Base-by-base conservation (phyloP, 2,888 invertebrate genomes). In the Melanotus villosus region DNA sequence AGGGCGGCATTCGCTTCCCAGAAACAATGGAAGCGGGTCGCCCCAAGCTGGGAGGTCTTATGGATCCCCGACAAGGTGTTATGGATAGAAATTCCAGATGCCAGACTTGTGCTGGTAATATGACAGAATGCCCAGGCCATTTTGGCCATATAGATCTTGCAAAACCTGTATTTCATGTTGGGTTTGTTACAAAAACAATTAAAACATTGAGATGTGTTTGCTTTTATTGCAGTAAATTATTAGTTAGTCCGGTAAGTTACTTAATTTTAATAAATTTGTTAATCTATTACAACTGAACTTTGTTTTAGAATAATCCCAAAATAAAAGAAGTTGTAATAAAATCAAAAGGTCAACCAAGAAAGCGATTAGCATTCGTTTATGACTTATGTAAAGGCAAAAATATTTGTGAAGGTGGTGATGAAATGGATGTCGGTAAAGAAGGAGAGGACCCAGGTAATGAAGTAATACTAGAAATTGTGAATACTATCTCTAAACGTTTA, bases 21-120 rank as follows among this genome's bases (percentile, higher is more conserved):
- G 99, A 99, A 87, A 97, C 98, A 0, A 96, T 98, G 93, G 99
- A 99, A 87, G 98, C 98, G 56, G 99, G 99, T 18, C 91, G 98
- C 47, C 99, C 99, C 0, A 99, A 99, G 84, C 85, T 98, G 70
- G 98, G 98, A 0, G 99, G 99, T 26, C 91, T 99, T 73, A 99
- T 99, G 99, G 99, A 99, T 85, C 99, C 99, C 0, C 89, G 99
- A 63, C 99, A 99, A 87, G 99, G 99, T 78, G 98, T 98, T 68
- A 95, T 98, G 43, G 99, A 99, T 84, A 89, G 98, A 76, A 92
- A 90, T 79, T 95, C 97, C 1, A 89, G 97, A 69, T 98, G 98
- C 81, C 96, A 96, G 84, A 98, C 98, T 0, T 98, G 98, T 84
- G 97, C 98, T 71, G 96, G 99, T 47, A 98, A 97, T 81, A 96